Evolutionary conservation across 37 sponge, comb jelly and placozoan species (phyloP).

Genomic region (Amphimedon queenslandica): DNA sequence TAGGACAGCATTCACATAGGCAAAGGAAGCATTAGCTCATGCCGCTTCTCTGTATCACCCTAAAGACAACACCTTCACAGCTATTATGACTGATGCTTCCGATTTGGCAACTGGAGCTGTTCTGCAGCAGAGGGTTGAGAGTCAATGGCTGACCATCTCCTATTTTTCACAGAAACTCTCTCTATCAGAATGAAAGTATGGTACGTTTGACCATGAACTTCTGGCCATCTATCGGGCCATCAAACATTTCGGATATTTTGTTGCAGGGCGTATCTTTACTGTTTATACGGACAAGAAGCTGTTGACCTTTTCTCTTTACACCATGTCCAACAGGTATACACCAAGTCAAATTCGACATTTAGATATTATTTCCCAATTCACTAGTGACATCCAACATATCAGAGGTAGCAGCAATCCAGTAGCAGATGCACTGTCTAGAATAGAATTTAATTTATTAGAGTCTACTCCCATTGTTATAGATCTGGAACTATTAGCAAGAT

Average conservation of each 20-base stretch:
- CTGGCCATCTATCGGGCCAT: conserved; percentile 29
- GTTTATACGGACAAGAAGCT: conserved; percentile 30
- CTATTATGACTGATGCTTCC: conserved; percentile 26
- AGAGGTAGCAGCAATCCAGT: conserved; percentile 11
- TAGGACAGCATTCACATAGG: not conserved
- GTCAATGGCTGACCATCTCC: conserved; percentile 3
- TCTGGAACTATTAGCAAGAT: no score
- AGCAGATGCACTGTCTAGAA: conserved; percentile 39
- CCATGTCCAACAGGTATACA: conserved; percentile 4
- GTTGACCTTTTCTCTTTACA: conserved; percentile 6
- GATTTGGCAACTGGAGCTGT: conserved; percentile 9
- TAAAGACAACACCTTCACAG: not conserved
- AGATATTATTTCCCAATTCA: conserved; percentile 24
- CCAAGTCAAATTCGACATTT: conserved; percentile 20
- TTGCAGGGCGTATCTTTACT: conserved; percentile 40
- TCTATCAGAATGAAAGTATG: conserved; percentile 32
- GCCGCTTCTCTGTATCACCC: conserved; percentile 10
- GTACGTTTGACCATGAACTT: conserved; percentile 42
- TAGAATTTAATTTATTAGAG: conserved; percentile 4
- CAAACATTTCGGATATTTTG: conserved; percentile 33
- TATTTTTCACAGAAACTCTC: conserved; percentile 34
- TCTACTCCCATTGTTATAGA: no score
- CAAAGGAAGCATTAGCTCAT: conserved; percentile 6
- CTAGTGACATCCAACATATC: conserved; percentile 16
- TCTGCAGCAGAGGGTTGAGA: conserved; percentile 2